Evolutionary conservation across 2,888 invertebrate genomes (phyloP), one percentile per base, ranked within the genome.

Genomic region (Ochropleura plecta): DNA sequence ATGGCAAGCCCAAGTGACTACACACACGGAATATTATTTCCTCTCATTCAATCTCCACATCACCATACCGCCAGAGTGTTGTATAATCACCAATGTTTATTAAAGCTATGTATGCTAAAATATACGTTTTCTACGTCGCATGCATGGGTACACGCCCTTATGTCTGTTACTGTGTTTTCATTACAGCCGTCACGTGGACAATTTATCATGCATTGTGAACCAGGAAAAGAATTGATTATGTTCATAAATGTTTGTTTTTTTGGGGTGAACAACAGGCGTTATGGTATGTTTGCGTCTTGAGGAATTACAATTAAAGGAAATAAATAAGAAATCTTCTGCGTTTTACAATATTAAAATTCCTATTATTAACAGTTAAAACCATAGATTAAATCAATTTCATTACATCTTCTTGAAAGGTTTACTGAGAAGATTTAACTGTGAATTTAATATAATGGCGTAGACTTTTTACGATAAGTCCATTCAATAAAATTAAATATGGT

Each of bases 1-100:
- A 30, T 30, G 30, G 30, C 10, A 14, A 71, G 18, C 16, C 12
- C 20, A 74, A 78, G 71, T 78, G 59, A 73, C 30, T 49, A 70
- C 30, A 69, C 18, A 7, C 10, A 60, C 63, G 8, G 71, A 84
- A 90, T 90, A 91, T 91, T 90, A 91, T 91, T 92, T 93, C 91
- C 92, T 93, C 93, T 89, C 92, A 92, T 92, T 93, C 57, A 49
- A 76, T 79, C 92, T 92, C 89, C 89, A 92, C 92, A 94, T 93
- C 86, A 84, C 53, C 70, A 83, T 82, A 76, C 55, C 64, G 70
- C 60, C 63, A 64, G 67, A 68, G 76, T 77, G 71, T 78, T 82
- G 87, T 83, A 88, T 87, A 88, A 86, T 85, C 72, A 79, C 62
- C 69, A 51, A 84, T 79, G 79, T 83, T 79, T 84, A 86, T 88